These are phyloP conservation scores for Battus philenor DNA, from an alignment of 1,140 invertebrate genomes.

Conservation along the genomic window DNA sequence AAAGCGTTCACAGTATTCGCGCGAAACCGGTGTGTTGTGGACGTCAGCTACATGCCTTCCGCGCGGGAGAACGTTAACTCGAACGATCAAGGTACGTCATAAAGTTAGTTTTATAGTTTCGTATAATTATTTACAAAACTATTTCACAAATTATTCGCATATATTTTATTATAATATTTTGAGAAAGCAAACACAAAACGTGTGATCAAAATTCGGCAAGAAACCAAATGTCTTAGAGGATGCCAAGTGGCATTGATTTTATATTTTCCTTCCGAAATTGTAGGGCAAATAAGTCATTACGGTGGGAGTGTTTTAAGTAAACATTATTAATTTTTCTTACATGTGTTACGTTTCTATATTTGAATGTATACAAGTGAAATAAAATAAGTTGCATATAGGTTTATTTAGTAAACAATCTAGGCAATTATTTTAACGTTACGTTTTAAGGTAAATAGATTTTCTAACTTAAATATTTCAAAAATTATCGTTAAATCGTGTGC, in stretches of 20 bases:
- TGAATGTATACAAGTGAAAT: no score
- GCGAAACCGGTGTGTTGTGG: conserved; percentile 49
- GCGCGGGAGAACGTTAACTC: conserved; percentile 24
- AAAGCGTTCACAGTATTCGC: conserved; percentile 45
- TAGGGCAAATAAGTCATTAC: no score
- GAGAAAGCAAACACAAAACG: background rate
- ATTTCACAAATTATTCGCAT: background rate
- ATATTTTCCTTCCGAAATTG: conserved; percentile 3
- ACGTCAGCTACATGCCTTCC: conserved; percentile 41
- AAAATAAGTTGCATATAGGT: no score
- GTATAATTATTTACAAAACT: background rate
- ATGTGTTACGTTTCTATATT: no score
- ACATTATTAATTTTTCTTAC: no score
- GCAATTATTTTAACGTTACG: no score
- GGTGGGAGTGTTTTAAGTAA: no score
- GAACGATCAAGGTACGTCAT: conserved; percentile 39
- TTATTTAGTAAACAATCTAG: no score
- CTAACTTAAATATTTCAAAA: no score
- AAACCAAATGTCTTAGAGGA: conserved; percentile 3
- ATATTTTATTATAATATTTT: background rate
- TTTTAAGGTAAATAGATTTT: no score
- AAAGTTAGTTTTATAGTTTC: no score
- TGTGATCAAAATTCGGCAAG: background rate
- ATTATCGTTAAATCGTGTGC: no score
- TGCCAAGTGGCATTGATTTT: conserved; percentile 12